Evolutionary conservation across 2,113 vertebrate species (phyloP), one percentile per base, ranked within the genome.

Genomic region (Motacilla tschutschensis): DNA sequence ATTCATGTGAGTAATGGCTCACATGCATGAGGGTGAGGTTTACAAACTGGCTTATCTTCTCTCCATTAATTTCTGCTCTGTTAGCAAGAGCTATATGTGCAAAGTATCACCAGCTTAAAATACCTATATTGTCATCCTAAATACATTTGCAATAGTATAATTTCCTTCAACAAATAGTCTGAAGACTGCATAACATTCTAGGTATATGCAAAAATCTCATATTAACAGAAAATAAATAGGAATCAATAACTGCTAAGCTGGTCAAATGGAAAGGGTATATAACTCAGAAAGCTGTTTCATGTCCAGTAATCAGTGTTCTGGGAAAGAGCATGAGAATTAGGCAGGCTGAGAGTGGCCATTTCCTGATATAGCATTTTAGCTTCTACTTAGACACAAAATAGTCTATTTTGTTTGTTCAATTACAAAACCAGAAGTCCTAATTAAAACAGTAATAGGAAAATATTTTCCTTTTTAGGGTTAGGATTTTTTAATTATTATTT

Each of bases 341-440:
- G 26, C 14, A 79, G 24, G 29, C 26, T 36, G 47, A 88, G 33
- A 77, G 62, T 58, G 28, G 51, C 26, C 17, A 33, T 90, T 95
- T 94, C 92, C 91, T 93, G 84, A 77, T 88, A 82, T 2, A 70
- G 63, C 43, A 79, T 86, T 88, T 95, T 84, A 79, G 17, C 55
- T 84, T 73, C 69, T 50, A 90, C 85, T 36, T 76, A 88, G 59
- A 67, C 24, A 62, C 24, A 81, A 79, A 84, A 81, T 13, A 36
- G 38, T 58, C 47, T 70, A n/a, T 72, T 76, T 81, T 86, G 14
- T 88, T 91, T 81, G 50, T 74, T 91, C 67, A 69, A 62, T 86
- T 79, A 54, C 14, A 65, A 86, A 88, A 73, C 16, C 66, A 50
- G 70, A 79, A 88, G 31, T 73, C 54, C 14, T 88, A 88, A 91